These are phyloP conservation scores for Chironomus striatipennis DNA, from an alignment of 1,140 invertebrate species.

Conservation along the genomic window DNA sequence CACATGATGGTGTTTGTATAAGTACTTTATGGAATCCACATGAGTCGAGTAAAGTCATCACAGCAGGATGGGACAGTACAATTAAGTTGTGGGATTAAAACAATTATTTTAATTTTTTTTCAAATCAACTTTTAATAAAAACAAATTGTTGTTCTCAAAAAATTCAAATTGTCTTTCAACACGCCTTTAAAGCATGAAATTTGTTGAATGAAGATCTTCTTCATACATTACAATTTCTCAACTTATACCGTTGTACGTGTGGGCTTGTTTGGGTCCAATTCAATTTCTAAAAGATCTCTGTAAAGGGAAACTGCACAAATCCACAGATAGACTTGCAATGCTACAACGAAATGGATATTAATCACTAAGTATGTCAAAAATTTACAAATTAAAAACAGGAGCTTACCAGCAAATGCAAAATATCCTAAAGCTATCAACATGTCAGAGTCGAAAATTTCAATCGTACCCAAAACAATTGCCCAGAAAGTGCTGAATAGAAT, in stretches of 20 bases:
- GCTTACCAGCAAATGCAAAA: slow-evolving; percentile 18
- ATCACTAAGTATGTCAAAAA: not conserved
- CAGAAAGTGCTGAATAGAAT: slow-evolving; percentile 5
- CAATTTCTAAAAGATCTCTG: not conserved
- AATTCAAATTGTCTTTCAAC: not conserved
- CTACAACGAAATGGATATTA: not conserved
- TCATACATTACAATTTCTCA: not conserved
- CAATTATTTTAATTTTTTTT: not conserved
- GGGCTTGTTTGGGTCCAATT: not conserved
- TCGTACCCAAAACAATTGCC: not conserved
- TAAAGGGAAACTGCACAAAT: not conserved
- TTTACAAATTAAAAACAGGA: not conserved
- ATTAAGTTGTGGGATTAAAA: slow-evolving; percentile 98
- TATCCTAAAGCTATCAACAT: not conserved
- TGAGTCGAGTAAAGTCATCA: slow-evolving; percentile 91
- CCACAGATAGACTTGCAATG: not conserved
- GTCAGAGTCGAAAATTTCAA: slow-evolving; percentile 16
- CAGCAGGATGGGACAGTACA: slow-evolving; percentile 95
- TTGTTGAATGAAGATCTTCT: not conserved
- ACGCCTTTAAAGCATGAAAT: not conserved
- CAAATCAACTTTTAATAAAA: not conserved
- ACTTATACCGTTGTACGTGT: not conserved
- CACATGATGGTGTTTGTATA: slow-evolving; percentile 96
- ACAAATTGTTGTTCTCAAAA: not conserved
- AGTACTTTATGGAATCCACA: slow-evolving; percentile 96